These are phyloP conservation scores for Smittia sp. DNA, from an alignment of 2,888 invertebrate species.

Conservation along the genomic window DNA sequence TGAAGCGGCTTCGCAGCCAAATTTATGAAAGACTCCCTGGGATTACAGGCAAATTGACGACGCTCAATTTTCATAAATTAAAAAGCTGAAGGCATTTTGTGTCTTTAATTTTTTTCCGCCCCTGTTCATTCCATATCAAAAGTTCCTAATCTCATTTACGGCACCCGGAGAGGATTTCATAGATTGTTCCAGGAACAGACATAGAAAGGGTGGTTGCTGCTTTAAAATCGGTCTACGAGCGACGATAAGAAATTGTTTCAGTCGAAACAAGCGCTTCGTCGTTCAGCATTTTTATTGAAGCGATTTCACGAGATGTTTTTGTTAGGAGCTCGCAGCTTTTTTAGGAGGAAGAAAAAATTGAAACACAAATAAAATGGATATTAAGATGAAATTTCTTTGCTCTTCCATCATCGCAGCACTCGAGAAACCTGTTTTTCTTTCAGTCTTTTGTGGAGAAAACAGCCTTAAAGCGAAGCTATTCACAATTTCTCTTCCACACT, in stretches of 20 bases:
- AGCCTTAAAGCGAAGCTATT: conserved; percentile 13
- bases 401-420: conserved; percentile 4
- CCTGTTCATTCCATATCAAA: conserved; percentile 15
- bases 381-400: conserved; percentile 38
- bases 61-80: conserved; percentile 41
- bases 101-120: conserved; percentile 25
- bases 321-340: neutral
- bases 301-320: neutral
- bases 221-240: neutral
- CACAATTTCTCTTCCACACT: conserved; percentile 28
- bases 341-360: conserved; percentile 3
- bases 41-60: conserved; percentile 40
- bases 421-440: conserved; percentile 36
- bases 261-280: neutral
- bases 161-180: neutral
- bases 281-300: neutral
- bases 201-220: neutral
- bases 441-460: neutral
- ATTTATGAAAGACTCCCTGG: conserved; percentile 19
- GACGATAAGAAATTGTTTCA: neutral
- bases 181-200: neutral
- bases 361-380: conserved; percentile 37
- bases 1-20: conserved; percentile 9
- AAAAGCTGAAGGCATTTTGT: conserved; percentile 36
- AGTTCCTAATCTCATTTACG: conserved; percentile 37